phyloP scores from a whole-genome alignment of 53 echinoderm and acorn worm species.

The Actinopyga echinites region DNA sequence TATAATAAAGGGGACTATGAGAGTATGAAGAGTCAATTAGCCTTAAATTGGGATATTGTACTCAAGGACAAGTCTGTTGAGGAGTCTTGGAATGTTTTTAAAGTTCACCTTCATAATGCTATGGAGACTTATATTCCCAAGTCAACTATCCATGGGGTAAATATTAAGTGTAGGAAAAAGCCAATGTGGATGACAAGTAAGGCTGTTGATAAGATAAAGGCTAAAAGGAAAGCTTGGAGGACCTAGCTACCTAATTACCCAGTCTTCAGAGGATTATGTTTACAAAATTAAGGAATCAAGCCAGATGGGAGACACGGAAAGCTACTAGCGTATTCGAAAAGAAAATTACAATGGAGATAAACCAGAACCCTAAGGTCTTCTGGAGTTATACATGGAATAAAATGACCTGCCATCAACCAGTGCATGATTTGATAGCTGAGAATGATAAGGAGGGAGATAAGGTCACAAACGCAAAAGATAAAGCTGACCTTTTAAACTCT shows the following conservation, averaged over 20 bases:
- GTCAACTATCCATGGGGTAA: background rate
- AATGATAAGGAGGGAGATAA: background rate
- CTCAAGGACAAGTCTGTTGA: too few relatives aligned
- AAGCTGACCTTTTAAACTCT: background rate
- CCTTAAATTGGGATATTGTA: too few relatives aligned
- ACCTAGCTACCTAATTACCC: background rate
- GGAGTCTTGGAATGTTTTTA: too few relatives aligned
- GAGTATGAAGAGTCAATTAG: background rate
- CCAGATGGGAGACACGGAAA: constrained; percentile 7
- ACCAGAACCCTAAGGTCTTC: background rate
- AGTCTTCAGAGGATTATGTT: background rate
- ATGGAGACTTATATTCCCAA: background rate
- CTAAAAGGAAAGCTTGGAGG: background rate
- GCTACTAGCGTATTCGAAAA: background rate
- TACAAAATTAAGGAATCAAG: constrained; percentile 2
- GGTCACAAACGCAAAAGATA: background rate
- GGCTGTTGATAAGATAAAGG: background rate
- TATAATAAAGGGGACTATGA: too few relatives aligned
- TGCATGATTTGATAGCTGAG: background rate
- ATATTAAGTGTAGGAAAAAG: background rate
- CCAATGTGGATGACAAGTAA: background rate
- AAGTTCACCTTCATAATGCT: background rate
- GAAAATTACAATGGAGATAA: constrained; percentile 4
- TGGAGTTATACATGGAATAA: background rate
- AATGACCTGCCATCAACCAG: background rate